Base-by-base conservation (phyloP, 2,113 vertebrate genomes). In the Mesitornis unicolor region DNA sequence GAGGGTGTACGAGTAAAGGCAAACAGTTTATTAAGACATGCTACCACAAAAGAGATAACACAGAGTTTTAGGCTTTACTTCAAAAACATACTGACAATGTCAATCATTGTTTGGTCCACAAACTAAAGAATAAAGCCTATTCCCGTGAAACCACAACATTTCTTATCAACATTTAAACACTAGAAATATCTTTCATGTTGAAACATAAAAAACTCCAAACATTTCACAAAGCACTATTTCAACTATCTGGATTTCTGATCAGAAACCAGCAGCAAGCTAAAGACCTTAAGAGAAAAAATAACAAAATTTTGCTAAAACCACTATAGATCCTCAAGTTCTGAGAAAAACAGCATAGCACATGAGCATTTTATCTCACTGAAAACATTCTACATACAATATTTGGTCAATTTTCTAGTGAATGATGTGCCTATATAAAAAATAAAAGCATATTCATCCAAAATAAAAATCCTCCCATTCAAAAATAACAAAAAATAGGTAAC, bases 331-430 rank as follows among this genome's bases (percentile, higher is more conserved):
- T 26, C 25, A 20, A 28, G 33, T 51, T 93, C 85, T 63, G 47
- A 87, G 70, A 82, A 91, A n/a, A 91, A 68, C 3, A 68, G 35
- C 13, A 64, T 16, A 75, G 16, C 28, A 28, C 26, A 29, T 25
- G 9, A 69, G 16, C 57, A 69, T 77, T 84, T 93, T 83, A 57
- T 77, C 64, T 73, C 40, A 73, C 25, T 67, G 35, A 48, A 91
- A 90, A 61, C 9, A 56, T 85, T 79, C 36, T 40, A 13, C 8
- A 17, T 60, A 47, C 22, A 4, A 78, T 11, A 10, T 33, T 51
- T 60, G 38, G 31, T 38, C 2, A 26, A 42, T 71, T 59, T 86
- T 59, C 38, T 38, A 56, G 36, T 45, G 31, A 51, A 56, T 48
- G 2, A 0, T 40, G 5, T 45, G 13, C 9, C 21, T 56, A 16